Base-by-base conservation (phyloP, 1,140 invertebrate species). In the Nasonia giraulti region DNA sequence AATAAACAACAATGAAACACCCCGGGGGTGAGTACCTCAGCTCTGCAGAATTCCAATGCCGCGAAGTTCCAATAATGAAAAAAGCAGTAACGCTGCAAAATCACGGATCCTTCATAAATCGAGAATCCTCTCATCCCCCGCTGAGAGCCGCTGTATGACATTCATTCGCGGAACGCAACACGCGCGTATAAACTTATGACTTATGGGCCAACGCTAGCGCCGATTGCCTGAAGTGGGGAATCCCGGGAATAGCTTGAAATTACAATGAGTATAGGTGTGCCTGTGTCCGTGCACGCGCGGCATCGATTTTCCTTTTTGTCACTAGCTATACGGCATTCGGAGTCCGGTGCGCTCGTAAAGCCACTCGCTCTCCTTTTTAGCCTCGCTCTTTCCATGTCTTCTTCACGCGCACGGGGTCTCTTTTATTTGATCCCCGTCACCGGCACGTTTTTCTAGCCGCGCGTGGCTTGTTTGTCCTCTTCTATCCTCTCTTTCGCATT, bases 21-120 rank as follows among this genome's bases (percentile, higher is more conserved):
- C 68, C 12, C 50, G 68, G 10, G 0, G 8, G 10, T 44, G 33
- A 37, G 5, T 37, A 37, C 66, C 66, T 0, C 7, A 27, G 20
- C 20, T 12, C 20, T 2, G 20, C 66, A 33, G 33, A 71, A 71
- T 71, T 71, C 31, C 31, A 33, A 71, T 27, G 27, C 20, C 55
- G 55, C n/a, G n/a, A 62, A 62, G 55, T 62, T 62, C n/a, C 55
- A n/a, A 62, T 62, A 62, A 62, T 44, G n/a, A 62, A 62, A n/a
- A n/a, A 62, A 0, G 5, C 6, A n/a, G 55, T 1, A 17, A 14
- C 55, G 40, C 7, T 44, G 40, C 1, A 44, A 62, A 62, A 62
- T 62, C 55, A 20, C 17, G 55, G 55, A 62, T n/a, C 55, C 55
- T 62, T 62, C 55, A n/a, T 62, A 62, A 62, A 62, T 62, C 55